Evolutionary conservation across 2,113 vertebrate genomes (phyloP).

Genomic region (Chascanopsetta lugubris): DNA sequence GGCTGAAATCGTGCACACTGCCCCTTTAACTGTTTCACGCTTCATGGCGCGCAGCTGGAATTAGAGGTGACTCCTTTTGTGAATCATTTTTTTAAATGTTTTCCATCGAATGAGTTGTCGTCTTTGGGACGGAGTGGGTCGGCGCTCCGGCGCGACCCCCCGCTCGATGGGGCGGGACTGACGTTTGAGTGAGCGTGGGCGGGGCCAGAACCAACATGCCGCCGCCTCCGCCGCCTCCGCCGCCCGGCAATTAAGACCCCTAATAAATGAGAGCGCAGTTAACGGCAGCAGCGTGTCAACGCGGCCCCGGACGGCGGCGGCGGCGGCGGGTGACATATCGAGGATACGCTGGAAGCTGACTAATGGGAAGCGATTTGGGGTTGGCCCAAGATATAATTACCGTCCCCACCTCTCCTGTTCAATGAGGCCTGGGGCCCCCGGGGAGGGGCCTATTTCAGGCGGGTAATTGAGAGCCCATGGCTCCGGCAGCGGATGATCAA

Average conservation of each 20-base stretch:
- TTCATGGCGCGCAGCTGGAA: too few relatives aligned
- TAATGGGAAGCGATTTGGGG: conserved; percentile 82
- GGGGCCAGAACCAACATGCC: conserved; percentile 69
- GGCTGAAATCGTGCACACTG: too few relatives aligned
- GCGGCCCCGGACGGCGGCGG: conserved; percentile 48
- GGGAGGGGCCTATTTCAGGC: conserved; percentile 78
- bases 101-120: too few relatives aligned
- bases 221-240: too few relatives aligned
- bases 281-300: conserved; percentile 52
- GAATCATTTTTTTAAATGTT: too few relatives aligned
- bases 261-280: conserved; percentile 68
- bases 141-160: too few relatives aligned
- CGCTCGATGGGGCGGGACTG: conserved; percentile 35
- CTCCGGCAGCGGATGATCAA: conserved; percentile 70
- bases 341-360: conserved; percentile 69
- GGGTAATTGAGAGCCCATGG: conserved; percentile 76
- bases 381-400: conserved; percentile 82
- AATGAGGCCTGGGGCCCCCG: conserved; percentile 78
- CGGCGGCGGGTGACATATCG: conserved; percentile 68
- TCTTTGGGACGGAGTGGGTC: too few relatives aligned
- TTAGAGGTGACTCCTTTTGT: too few relatives aligned
- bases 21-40: too few relatives aligned
- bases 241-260: conserved; percentile 64
- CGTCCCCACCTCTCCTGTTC: conserved; percentile 78
- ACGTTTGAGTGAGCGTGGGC: conserved; percentile 62